These are phyloP conservation scores for Patella depressa DNA, from an alignment of 2,888 invertebrate genomes.

Conservation along the genomic window DNA sequence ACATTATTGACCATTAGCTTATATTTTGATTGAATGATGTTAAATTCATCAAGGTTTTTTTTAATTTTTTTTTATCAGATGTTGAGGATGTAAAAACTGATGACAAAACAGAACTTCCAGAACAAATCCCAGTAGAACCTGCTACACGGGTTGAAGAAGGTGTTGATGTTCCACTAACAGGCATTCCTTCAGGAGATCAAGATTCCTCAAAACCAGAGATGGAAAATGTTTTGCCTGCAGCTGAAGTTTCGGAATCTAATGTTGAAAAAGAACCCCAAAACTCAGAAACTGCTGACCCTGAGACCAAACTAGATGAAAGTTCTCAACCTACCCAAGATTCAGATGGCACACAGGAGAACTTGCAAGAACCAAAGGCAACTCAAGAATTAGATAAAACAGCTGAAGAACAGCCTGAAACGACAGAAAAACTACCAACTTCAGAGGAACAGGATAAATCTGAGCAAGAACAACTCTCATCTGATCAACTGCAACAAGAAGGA, in stretches of 20 bases:
- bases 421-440: slow-evolving; percentile 1
- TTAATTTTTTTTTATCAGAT: no score
- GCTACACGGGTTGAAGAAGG: background rate
- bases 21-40: no score
- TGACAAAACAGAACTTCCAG: no score
- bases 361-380: no score
- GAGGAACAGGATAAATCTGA: slow-evolving; percentile 23
- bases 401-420: slow-evolving; percentile 1
- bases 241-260: background rate
- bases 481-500: slow-evolving; percentile 19
- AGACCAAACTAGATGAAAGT: no score
- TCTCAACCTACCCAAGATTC: no score
- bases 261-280: background rate
- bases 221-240: background rate
- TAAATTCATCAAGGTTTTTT: no score
- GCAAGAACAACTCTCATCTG: slow-evolving; percentile 16
- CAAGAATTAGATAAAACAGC: background rate
- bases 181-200: background rate
- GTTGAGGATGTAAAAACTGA: no score
- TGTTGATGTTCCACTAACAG: background rate
- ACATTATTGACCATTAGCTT: no score
- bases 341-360: no score
- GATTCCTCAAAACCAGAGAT: background rate
- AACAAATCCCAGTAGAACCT: background rate
- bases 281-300: background rate